Conservation (phyloP, 1,140 invertebrate genomes). For the Oppia nitens region DNA sequence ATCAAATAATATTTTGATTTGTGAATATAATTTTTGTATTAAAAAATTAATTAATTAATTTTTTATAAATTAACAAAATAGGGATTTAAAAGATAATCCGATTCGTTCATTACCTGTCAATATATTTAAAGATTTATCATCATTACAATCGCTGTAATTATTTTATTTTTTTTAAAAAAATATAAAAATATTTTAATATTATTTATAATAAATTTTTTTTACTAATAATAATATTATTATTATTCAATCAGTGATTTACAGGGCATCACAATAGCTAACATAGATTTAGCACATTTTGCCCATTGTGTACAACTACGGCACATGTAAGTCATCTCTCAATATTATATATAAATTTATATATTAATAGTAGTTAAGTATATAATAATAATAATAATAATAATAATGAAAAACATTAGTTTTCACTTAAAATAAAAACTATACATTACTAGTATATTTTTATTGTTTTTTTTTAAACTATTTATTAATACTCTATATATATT, state of each 20-base stretch:
- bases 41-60: neutral
- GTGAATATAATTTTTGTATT: neutral
- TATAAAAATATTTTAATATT: neutral
- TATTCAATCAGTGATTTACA: slow-evolving; percentile 5
- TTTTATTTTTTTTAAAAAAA: neutral
- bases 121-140: slow-evolving; percentile 10
- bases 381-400: too few relatives aligned
- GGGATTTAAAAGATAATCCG: slow-evolving; percentile 17
- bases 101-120: slow-evolving; percentile 17
- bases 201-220: neutral
- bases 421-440: too few relatives aligned
- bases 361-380: too few relatives aligned
- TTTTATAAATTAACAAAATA: neutral
- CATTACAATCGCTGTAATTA: slow-evolving; percentile 11
- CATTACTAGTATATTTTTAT: too few relatives aligned
- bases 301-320: slow-evolving; percentile 10
- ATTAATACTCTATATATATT: too few relatives aligned
- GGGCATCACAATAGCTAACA: slow-evolving; percentile 18
- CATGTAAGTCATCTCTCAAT: too few relatives aligned
- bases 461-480: too few relatives aligned
- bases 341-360: too few relatives aligned
- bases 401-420: too few relatives aligned
- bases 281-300: slow-evolving; percentile 15
- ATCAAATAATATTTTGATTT: neutral
- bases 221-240: neutral